These are phyloP conservation scores for Helostoma temminkii DNA, from an alignment of 2,797 vertebrate genomes.

Conservation along the genomic window DNA sequence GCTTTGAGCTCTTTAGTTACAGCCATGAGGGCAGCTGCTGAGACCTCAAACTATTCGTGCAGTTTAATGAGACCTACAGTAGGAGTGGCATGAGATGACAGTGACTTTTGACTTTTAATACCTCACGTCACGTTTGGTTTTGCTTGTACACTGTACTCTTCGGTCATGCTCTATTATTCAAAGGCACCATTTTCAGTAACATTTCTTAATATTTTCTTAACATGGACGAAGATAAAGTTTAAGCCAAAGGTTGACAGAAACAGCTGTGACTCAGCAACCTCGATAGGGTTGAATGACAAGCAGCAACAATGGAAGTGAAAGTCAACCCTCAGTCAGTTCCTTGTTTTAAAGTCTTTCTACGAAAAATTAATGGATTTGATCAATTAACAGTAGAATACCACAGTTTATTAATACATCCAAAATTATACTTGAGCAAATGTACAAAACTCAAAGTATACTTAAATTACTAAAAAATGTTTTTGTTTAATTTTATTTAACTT, in stretches of 20 bases:
- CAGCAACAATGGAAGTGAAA: conserved; percentile 38
- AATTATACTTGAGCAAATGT: no score
- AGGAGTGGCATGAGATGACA: conserved; percentile 7
- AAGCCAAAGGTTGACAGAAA: conserved; percentile 63
- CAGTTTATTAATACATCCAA: no score
- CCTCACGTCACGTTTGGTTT: conserved; percentile 36
- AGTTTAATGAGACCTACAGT: conserved; percentile 29
- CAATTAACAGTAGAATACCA: no score
- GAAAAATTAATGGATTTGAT: no score
- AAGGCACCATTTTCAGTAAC: conserved; percentile 37
- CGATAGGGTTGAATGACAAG: conserved; percentile 34
- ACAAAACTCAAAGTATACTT: no score
- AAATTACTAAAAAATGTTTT: no score
- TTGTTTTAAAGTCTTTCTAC: conserved; percentile 34
- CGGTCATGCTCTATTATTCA: conserved; percentile 46
- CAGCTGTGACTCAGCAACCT: conserved; percentile 77
- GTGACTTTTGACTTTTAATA: conserved; percentile 35
- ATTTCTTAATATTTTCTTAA: conserved; percentile 65
- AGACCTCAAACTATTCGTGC: neutral
- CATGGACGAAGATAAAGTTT: conserved; percentile 68
- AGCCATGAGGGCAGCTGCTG: neutral
- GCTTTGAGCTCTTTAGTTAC: neutral
- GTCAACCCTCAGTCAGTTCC: conserved; percentile 1
- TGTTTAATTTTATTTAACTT: no score
- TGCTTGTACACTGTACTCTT: conserved; percentile 30